phyloP scores from a whole-genome alignment of 2,113 vertebrate genomes.

The Prunella fulvescens region DNA sequence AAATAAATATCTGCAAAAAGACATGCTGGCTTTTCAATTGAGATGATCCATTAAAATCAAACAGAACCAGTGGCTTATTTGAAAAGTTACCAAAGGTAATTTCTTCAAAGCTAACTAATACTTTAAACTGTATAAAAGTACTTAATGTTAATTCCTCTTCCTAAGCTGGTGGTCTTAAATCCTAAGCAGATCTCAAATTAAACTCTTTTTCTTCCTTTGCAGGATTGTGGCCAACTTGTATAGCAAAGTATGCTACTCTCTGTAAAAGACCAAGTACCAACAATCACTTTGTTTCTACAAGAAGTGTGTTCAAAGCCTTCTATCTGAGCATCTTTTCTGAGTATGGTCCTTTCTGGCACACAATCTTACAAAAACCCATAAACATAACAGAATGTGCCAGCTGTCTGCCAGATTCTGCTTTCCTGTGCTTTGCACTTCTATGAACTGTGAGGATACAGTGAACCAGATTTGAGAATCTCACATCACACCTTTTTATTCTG shows the following conservation, averaged over 20 bases:
- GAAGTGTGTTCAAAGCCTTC: background rate
- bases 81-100: background rate
- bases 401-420: slow-evolving; percentile 5
- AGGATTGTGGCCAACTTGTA: background rate
- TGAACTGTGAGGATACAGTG: background rate
- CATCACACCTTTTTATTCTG: background rate
- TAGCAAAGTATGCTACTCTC: background rate
- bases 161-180: background rate
- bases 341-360: background rate
- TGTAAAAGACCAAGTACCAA: background rate
- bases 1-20: background rate
- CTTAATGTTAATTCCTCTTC: background rate
- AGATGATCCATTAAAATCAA: background rate
- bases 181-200: background rate
- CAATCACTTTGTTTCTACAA: background rate
- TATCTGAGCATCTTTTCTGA: background rate
- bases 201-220: background rate
- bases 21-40: background rate
- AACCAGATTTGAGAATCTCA: background rate
- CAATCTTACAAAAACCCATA: slow-evolving; percentile 4
- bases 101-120: background rate
- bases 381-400: background rate
- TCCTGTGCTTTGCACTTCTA: background rate
- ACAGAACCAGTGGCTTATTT: background rate
- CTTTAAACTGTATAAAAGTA: background rate